Evolutionary conservation across 2,797 vertebrate species (phyloP).

Genomic region (Tapirus indicus): DNA sequence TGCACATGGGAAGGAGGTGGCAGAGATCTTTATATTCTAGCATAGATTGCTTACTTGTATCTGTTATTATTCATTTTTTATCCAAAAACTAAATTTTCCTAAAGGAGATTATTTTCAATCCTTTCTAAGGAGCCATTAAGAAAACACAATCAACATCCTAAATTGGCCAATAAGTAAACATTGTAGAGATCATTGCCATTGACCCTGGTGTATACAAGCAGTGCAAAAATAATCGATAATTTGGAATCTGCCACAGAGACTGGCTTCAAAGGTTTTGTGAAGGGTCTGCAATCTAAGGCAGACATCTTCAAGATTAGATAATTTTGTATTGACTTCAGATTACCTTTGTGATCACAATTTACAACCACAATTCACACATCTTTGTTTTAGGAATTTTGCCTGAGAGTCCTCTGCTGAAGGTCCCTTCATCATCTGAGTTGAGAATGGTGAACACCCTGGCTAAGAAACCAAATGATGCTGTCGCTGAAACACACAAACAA

Average conservation of each 20-base stretch:
- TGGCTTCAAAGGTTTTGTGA: not conserved
- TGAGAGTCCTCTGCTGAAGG: not conserved
- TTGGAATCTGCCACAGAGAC: not conserved
- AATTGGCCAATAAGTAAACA: not conserved
- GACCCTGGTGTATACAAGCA: rapidly evolving
- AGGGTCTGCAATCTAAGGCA: not conserved
- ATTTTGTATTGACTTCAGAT: not conserved
- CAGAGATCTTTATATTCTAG: not conserved
- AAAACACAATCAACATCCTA: not conserved
- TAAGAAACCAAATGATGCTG: not conserved
- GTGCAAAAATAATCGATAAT: not conserved
- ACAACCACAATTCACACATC: not conserved
- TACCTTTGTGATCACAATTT: not conserved
- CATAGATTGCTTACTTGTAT: not conserved
- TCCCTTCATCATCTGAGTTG: not conserved
- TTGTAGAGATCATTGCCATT: not conserved
- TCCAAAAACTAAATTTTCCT: not conserved
- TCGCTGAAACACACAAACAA: not conserved
- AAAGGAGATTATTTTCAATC: not conserved
- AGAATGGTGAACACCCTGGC: not conserved
- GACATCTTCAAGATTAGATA: not conserved
- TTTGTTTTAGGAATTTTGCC: not conserved
- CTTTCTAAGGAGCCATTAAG: not conserved
- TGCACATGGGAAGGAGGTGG: not conserved
- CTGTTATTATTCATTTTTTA: not conserved